Evolutionary conservation across 2,797 vertebrate genomes (phyloP), one percentile per base, ranked within the genome.

Genomic region (Helarctos malayanus): DNA sequence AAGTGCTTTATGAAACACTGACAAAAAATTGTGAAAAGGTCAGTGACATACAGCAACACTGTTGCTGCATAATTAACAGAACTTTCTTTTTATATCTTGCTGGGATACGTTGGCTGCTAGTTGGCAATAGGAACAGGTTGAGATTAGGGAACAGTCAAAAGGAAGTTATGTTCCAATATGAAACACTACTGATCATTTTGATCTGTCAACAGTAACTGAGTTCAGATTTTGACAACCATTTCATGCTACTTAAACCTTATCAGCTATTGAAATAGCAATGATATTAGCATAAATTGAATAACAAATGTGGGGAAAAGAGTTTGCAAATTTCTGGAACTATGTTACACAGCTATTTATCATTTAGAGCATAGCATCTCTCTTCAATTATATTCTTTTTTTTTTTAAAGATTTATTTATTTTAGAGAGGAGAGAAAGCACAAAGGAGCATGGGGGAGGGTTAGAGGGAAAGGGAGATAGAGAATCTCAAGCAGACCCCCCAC

Each of bases 11-110:
- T 96, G 89, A 89, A 94, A 71, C 45, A 94, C 3, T 54, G 54
- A 91, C 81, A 94, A 92, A 98, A 95, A 81, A 96, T 92, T 80
- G 38, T 94, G 80, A 97, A 98, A 97, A 88, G 93, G 90, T 96
- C 89, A 96, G 63, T 96, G 78, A 47, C 61, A 1, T 91, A 29
- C 89, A 57, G 16, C 63, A 7, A 94, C 69, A 89, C 35, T 85
- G 75, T 59, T 41, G 5, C 32, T 92, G 61, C 59, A 52, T 94
- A 97, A 97, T 96, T 97, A 98, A 88, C 93, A 96, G 32, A 95
- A 96, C 76, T 96, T 93, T 95, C 49, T 94, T 76, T 89, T 38
- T 83, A 63, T 73, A 86, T 57, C 35, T 61, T 93, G 61, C 84
- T 84, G 35, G 71, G 65, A 56, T 94, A 81, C 68, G 47, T 65